Base-by-base conservation (phyloP, 2,113 vertebrate genomes). In the Notothenia coriiceps region DNA sequence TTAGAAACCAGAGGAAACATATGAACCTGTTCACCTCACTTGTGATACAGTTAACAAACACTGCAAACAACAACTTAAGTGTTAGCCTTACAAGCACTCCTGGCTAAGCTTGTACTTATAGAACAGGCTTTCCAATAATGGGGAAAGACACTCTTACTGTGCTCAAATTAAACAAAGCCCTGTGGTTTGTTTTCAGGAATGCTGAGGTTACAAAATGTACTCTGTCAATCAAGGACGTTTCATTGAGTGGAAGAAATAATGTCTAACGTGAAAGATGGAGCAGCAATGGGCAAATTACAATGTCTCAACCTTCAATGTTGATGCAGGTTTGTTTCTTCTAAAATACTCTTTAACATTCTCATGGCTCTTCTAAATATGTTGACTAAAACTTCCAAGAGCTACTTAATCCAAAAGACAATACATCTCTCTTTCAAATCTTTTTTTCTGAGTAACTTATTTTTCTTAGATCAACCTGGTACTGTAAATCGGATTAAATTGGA, bases 301-400 rank as follows among this genome's bases (percentile, higher is more conserved):
- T 8, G 2, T 35, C 6, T 60, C 6, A 51, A 25, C 35, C 40
- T 50, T 59, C 12, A 71, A 2, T 49, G 43, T 49, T 43, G 6
- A 10, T 56, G 9, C 12, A 57, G 7, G n/a, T 64, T 65, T 11
- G 54, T 50, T 63, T 62, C 59, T 69, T 55, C 66, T 35, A 68
- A 70, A 0, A 17, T 25, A 63, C 18, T 70, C 33, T 15, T 25
- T 63, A 83, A 74, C 69, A 77, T 80, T 74, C 44, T 49, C 65
- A 77, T 20, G 10, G 22, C 51, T 9, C 17, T 25, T 22, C 13
- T 51, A 14, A 44, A 46, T 20, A 22, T 52, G 49, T 15, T 13
- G 52, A 57, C 25, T 49, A 43, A 47, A 65, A 54, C 14, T 40
- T 47, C 15, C 3, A 18, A 49, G 22, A 4, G 15, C 50, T 11